Conservation (phyloP, 2,888 invertebrate species). For the Camponotus fellah region DNA sequence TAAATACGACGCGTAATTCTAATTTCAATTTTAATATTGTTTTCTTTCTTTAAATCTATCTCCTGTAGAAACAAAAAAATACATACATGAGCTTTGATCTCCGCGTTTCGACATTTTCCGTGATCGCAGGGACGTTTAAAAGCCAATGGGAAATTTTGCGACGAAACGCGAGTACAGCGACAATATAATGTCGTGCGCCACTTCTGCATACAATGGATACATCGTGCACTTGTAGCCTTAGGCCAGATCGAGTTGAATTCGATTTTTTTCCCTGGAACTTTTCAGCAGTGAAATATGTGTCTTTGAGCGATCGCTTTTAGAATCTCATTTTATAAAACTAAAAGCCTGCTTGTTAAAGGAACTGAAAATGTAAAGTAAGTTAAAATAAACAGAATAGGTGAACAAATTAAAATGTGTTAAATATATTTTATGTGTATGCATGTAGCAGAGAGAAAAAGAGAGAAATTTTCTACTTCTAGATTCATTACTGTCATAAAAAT, state of each 20-base stretch:
- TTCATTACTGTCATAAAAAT: neutral
- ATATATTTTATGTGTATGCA: neutral
- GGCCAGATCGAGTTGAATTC: conserved; percentile 5
- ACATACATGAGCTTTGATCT: neutral
- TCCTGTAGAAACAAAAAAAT: neutral
- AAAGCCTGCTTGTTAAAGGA: neutral
- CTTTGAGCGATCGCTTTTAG: neutral
- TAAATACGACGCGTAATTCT: neutral
- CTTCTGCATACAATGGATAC: neutral
- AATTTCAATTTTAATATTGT: neutral
- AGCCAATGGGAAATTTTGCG: conserved; percentile 37
- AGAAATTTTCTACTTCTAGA: neutral
- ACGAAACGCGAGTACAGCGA: neutral
- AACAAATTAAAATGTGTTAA: neutral
- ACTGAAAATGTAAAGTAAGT: neutral
- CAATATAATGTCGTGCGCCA: conserved; percentile 21
- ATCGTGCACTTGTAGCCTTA: conserved; percentile 10
- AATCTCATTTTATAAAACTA: neutral
- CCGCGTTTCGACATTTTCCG: conserved; percentile 5
- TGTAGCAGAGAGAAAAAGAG: too few species aligned
- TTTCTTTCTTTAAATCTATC: neutral
- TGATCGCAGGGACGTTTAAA: conserved; percentile 17
- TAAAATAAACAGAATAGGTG: neutral
- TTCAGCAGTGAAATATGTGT: conserved; percentile 12
- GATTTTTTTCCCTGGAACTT: neutral